Evolutionary conservation across 2,888 invertebrate species (phyloP).

Genomic region (Oegoconia quadripuncta): DNA sequence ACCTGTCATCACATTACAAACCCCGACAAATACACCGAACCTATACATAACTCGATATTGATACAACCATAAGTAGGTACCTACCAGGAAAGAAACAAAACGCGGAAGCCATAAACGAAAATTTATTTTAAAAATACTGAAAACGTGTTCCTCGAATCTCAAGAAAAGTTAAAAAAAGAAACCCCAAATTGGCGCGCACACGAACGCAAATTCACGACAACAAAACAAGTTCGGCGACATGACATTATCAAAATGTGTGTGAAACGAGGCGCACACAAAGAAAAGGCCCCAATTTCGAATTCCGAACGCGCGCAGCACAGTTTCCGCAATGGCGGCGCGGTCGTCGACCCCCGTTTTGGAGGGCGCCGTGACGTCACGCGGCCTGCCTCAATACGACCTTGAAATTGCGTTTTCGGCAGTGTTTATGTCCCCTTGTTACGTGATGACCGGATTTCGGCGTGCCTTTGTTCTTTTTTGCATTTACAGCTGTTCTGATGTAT

Average conservation of each 20-base stretch:
- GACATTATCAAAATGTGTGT: slow-evolving; percentile 9
- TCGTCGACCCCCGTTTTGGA: slow-evolving; percentile 69
- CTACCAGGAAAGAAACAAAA: slow-evolving; percentile 11
- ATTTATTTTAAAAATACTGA: slow-evolving; percentile 1
- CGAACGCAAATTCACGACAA: slow-evolving; percentile 28
- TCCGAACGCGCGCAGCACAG: slow-evolving; percentile 72
- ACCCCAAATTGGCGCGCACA: slow-evolving; percentile 42
- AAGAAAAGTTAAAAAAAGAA: slow-evolving; percentile 19
- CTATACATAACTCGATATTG: not conserved
- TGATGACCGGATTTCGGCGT: slow-evolving; percentile 39
- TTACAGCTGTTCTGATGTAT: no score
- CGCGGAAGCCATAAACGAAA: slow-evolving; percentile 17
- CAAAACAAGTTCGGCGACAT: slow-evolving; percentile 24
- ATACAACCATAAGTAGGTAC: not conserved
- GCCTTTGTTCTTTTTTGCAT: no score
- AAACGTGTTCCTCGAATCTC: not conserved
- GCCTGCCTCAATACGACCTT: slow-evolving; percentile 74
- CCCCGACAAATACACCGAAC: no score
- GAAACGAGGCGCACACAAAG: slow-evolving; percentile 49
- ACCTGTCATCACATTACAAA: no score
- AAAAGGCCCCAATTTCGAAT: slow-evolving; percentile 69
- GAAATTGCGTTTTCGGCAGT: slow-evolving; percentile 49
- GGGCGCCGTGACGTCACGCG: slow-evolving; percentile 76
- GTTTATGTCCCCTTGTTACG: slow-evolving; percentile 26
- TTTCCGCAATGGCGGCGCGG: slow-evolving; percentile 72